phyloP scores from a whole-genome alignment of 2,113 vertebrate species.

The Hydropotes inermis region DNA sequence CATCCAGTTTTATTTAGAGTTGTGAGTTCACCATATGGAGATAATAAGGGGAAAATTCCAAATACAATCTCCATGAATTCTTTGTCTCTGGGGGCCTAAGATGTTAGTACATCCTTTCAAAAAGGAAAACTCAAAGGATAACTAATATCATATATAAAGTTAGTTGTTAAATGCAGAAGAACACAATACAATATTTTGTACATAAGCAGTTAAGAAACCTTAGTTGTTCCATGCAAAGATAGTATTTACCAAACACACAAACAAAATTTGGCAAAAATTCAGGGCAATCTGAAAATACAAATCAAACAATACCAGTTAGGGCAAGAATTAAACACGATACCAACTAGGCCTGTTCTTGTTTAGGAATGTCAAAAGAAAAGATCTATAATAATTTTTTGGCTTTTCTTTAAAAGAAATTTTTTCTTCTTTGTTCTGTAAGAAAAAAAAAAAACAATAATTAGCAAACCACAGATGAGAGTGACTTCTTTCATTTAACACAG shows the following conservation, averaged over 20 bases:
- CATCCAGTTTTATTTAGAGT: slow-evolving; percentile 19
- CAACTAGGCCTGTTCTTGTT: slow-evolving; percentile 62
- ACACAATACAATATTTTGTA: not conserved
- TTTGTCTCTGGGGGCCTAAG: slow-evolving; percentile 42
- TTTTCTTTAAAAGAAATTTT: slow-evolving; percentile 67
- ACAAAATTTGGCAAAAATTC: slow-evolving; percentile 43
- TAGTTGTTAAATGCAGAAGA: not conserved
- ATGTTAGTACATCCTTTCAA: not conserved
- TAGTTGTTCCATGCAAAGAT: not conserved
- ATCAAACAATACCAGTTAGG: slow-evolving; percentile 58
- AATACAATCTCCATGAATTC: slow-evolving; percentile 29
- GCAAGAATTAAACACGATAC: slow-evolving; percentile 66
- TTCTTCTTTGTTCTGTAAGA: slow-evolving; percentile 62
- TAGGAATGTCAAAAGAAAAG: slow-evolving; percentile 68
- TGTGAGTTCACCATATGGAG: slow-evolving; percentile 40
- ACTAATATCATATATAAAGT: slow-evolving; percentile 5
- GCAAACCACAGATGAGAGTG: slow-evolving; percentile 54
- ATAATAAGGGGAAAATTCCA: slow-evolving; percentile 47
- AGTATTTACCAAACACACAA: not conserved
- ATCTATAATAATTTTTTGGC: slow-evolving; percentile 61
- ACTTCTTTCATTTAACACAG: slow-evolving; percentile 49
- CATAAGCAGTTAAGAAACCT: not conserved
- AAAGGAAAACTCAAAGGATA: slow-evolving; percentile 8
- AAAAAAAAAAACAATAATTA: slow-evolving; percentile 64
- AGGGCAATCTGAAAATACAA: slow-evolving; percentile 40